These are phyloP conservation scores for Macrosoma leucophasiata DNA, from an alignment of 2,888 invertebrate genomes.

Conservation along the genomic window DNA sequence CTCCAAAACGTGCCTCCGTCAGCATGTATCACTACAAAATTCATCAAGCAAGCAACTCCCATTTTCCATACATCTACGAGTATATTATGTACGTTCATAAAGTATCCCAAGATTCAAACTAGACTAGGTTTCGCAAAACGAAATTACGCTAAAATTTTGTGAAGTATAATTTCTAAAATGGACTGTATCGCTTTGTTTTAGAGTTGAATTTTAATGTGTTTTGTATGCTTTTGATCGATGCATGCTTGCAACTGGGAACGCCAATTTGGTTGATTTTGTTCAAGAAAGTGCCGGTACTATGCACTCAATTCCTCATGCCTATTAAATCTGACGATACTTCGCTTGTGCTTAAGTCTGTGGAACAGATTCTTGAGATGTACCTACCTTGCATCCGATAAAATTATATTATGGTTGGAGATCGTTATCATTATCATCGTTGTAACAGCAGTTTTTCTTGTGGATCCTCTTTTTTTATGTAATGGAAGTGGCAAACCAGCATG, in stretches of 20 bases:
- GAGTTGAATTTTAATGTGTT: constrained; percentile 26
- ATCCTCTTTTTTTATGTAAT: too few species aligned
- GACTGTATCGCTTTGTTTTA: constrained; percentile 24
- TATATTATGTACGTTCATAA: constrained; percentile 43
- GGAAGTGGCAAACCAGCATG: too few species aligned
- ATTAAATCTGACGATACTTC: constrained; percentile 32
- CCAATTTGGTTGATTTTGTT: constrained; percentile 62
- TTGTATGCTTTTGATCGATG: constrained; percentile 36
- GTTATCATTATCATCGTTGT: too few species aligned
- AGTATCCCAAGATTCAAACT: constrained; percentile 49
- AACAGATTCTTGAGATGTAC: too few species aligned
- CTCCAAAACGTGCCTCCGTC: constrained; percentile 21
- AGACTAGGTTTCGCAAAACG: constrained; percentile 40
- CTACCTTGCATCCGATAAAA: too few species aligned
- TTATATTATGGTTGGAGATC: too few species aligned
- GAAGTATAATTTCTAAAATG: constrained; percentile 20
- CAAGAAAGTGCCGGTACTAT: constrained; percentile 34
- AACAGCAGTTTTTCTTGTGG: too few species aligned
- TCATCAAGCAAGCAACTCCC: constrained; percentile 35
- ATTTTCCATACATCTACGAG: constrained; percentile 35
- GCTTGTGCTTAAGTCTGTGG: constrained; percentile 10
- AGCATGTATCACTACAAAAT: constrained; percentile 35
- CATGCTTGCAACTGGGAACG: constrained; percentile 48
- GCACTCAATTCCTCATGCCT: constrained; percentile 26
- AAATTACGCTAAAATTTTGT: constrained; percentile 42